Conservation (phyloP, 2,113 vertebrate genomes). For the Corydoras sp. region DNA sequence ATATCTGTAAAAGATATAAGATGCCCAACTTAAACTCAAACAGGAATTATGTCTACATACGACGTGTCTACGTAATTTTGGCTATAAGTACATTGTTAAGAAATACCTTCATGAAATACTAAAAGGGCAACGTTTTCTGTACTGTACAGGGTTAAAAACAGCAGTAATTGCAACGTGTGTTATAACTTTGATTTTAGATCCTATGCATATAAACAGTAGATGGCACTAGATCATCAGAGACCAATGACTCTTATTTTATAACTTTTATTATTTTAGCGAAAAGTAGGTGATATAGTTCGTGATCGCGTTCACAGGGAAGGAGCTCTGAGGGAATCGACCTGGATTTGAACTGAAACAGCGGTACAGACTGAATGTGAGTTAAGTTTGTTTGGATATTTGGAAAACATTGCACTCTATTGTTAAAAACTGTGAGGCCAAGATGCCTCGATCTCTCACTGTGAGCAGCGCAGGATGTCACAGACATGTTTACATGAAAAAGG, state of each 20-base stretch:
- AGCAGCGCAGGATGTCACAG: conserved; percentile 6
- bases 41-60: too few relatives aligned
- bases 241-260: conserved; percentile 31
- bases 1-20: too few relatives aligned
- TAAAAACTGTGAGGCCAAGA: conserved; percentile 11
- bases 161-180: too few relatives aligned
- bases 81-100: too few relatives aligned
- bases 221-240: conserved; percentile 65
- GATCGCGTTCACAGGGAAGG: conserved; percentile 18
- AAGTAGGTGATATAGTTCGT: conserved; percentile 22
- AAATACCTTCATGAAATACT: too few relatives aligned
- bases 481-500: background rate
- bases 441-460: conserved; percentile 4
- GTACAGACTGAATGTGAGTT: too few relatives aligned
- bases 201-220: conserved; percentile 66
- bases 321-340: conserved; percentile 27
- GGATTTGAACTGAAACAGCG: conserved; percentile 30
- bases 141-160: too few relatives aligned
- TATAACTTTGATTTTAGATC: conserved; percentile 4
- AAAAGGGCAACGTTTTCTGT: too few relatives aligned
- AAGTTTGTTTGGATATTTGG: too few relatives aligned
- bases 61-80: too few relatives aligned
- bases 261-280: conserved; percentile 29
- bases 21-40: too few relatives aligned
- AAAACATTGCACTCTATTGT: background rate